A percentile compares a stretch with the other conserved stretches of the same genome.
phyloP scores from a whole-genome alignment of 2,797 vertebrate genomes.

The Adrianichthys oophorus region DNA sequence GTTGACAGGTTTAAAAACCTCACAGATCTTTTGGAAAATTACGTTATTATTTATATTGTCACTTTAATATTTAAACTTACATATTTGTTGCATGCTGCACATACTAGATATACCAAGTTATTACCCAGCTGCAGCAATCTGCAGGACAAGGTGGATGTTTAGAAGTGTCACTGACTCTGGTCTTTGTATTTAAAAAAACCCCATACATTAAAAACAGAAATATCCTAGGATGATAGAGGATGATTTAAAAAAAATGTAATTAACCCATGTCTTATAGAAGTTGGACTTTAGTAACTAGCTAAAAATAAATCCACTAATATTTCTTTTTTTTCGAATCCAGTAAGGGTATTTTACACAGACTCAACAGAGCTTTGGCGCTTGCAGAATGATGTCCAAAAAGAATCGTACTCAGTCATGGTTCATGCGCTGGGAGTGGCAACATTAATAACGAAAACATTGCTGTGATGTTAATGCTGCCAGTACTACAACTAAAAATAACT shows the following conservation, averaged over 20 bases:
- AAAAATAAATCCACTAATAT: neutral
- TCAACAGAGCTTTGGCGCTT: conserved; percentile 8
- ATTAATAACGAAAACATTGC: conserved; percentile 29
- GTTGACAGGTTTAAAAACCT: too few relatives aligned
- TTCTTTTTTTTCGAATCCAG: conserved; percentile 13
- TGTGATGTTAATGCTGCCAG: conserved; percentile 73
- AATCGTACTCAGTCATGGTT: conserved; percentile 23
- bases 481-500: conserved; percentile 74
- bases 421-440: conserved; percentile 31
- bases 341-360: conserved; percentile 5
- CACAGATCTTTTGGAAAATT: too few relatives aligned
- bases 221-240: too few relatives aligned
- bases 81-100: neutral
- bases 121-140: neutral
- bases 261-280: too few relatives aligned
- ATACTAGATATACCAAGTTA: neutral
- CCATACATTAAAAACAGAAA: too few relatives aligned
- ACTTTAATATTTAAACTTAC: neutral
- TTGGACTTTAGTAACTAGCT: too few relatives aligned
- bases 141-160: neutral
- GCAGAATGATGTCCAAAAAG: conserved; percentile 12
- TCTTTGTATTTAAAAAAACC: neutral
- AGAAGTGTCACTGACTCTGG: neutral
- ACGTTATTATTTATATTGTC: too few relatives aligned
- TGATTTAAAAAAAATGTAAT: too few relatives aligned